Percentiles rank a stretch among this genome's conserved stretches.
These are phyloP conservation scores for Stenotaenia linearis DNA, from an alignment of 2,888 invertebrate genomes.

Conservation along the genomic window DNA sequence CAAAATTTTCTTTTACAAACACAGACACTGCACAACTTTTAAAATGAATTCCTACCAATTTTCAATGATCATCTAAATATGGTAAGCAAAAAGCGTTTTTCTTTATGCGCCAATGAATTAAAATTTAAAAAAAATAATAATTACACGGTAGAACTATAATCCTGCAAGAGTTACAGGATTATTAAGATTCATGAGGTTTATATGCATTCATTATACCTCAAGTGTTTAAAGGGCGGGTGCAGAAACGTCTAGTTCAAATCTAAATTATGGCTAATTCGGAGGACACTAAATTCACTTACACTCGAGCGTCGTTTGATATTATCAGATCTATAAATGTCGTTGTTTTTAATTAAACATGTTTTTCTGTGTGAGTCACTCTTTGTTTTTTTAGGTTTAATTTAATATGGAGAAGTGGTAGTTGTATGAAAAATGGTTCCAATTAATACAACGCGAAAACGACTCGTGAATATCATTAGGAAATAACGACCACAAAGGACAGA, in stretches of 20 bases:
- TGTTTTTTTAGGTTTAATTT: neutral
- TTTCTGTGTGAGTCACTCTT: neutral
- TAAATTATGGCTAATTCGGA: slow-evolving; percentile 8
- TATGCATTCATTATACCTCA: neutral
- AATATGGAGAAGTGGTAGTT: neutral
- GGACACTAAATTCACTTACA: neutral
- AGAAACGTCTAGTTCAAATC: neutral
- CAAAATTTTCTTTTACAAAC: no score
- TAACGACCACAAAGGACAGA: slow-evolving; percentile 3
- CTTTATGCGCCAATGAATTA: neutral
- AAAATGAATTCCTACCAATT: no score
- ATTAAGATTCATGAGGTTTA: neutral
- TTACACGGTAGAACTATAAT: neutral
- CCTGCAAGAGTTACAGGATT: neutral
- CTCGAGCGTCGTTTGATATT: slow-evolving; percentile 4
- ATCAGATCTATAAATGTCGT: neutral
- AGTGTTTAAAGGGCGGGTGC: slow-evolving; percentile 7
- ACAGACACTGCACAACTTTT: no score
- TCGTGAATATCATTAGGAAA: neutral
- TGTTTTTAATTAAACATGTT: neutral
- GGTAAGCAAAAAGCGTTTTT: neutral
- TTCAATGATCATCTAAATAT: no score
- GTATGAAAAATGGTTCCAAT: slow-evolving; percentile 9
- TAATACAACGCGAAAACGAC: neutral
- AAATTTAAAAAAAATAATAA: neutral